These are phyloP conservation scores for Cyaniris semiargus DNA, from an alignment of 2,888 invertebrate genomes.

Conservation along the genomic window DNA sequence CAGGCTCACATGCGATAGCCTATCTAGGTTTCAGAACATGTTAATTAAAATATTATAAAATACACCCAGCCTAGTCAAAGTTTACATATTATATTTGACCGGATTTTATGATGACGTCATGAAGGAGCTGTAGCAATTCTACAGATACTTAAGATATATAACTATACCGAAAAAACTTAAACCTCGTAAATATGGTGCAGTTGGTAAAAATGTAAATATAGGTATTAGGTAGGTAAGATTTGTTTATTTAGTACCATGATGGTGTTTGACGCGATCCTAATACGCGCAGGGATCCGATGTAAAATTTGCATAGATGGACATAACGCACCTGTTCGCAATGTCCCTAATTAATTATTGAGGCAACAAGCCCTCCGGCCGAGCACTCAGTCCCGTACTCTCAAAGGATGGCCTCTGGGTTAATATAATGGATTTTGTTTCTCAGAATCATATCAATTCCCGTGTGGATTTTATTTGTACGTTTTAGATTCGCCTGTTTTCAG, in stretches of 20 bases:
- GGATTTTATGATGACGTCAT: too few species aligned
- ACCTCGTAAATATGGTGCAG: background rate
- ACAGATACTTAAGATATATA: too few species aligned
- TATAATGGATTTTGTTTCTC: conserved; percentile 26
- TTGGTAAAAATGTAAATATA: background rate
- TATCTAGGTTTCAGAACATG: too few species aligned
- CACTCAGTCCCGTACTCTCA: conserved; percentile 32
- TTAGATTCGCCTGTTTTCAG: background rate
- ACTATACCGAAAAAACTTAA: too few species aligned
- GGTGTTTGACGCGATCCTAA: conserved; percentile 16
- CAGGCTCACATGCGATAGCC: too few species aligned
- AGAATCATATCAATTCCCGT: conserved; percentile 9
- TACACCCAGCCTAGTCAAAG: too few species aligned
- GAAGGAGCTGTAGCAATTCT: too few species aligned
- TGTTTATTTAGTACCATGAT: background rate
- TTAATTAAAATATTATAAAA: too few species aligned
- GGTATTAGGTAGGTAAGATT: background rate
- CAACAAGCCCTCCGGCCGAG: conserved; percentile 44
- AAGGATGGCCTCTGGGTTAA: conserved; percentile 28
- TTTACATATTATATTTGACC: too few species aligned
- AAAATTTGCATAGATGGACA: conserved; percentile 43
- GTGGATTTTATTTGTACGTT: background rate
- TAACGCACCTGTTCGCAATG: conserved; percentile 45
- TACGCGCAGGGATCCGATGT: conserved; percentile 35
- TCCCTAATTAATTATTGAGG: conserved; percentile 55